These are phyloP conservation scores for Turritopsis dohrnii DNA, from an alignment of 30 jellyfish, hydroid and myxozoan genomes.

Conservation along the genomic window DNA sequence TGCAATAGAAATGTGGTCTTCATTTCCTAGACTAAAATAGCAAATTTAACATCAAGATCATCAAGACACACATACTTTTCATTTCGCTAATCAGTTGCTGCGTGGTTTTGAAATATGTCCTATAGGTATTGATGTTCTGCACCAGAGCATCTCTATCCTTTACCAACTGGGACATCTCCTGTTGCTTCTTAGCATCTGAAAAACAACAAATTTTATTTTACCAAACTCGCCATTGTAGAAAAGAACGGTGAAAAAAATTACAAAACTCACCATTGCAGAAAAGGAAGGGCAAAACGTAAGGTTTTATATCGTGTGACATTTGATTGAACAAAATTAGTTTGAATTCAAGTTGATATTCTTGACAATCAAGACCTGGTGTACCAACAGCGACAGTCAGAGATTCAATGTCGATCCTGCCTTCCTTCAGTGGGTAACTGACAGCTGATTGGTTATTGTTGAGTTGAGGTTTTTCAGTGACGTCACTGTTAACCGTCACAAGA, in stretches of 20 bases:
- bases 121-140: constrained; percentile 29
- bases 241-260: constrained; percentile 37
- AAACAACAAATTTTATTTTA: too few species aligned
- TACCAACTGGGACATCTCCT: constrained; percentile 42
- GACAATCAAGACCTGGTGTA: constrained; percentile 53
- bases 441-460: constrained; percentile 36
- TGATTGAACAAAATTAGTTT: not conserved
- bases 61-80: too few species aligned
- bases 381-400: constrained; percentile 38
- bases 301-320: constrained; percentile 20
- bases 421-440: constrained; percentile 20
- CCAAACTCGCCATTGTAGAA: constrained; percentile 48
- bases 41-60: too few species aligned
- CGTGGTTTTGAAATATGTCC: constrained; percentile 38
- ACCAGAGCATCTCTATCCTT: constrained; percentile 48
- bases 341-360: constrained; percentile 48
- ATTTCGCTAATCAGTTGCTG: constrained; percentile 42
- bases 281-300: constrained; percentile 47
- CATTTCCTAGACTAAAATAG: too few species aligned
- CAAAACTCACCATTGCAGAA: constrained; percentile 50
- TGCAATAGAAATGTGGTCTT: too few species aligned
- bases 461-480: constrained; percentile 14
- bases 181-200: constrained; percentile 50
- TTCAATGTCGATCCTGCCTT: constrained; percentile 36
- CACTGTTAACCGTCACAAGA: constrained; percentile 37